These are phyloP conservation scores for Harpagoxenus sublaevis DNA, from an alignment of 2,888 invertebrate species.

Conservation along the genomic window DNA sequence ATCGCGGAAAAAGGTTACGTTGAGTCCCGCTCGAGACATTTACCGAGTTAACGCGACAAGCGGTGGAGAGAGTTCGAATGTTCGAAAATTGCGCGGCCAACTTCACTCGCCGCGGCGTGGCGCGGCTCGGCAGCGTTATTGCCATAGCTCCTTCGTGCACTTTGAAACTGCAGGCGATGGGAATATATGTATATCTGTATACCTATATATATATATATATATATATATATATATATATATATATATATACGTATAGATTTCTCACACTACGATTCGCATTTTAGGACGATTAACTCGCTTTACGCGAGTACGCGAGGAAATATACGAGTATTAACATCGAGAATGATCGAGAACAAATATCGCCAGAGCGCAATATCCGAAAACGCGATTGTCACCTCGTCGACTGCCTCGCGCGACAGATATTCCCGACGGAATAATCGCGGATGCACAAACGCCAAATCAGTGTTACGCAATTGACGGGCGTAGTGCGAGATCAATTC, in stretches of 20 bases:
- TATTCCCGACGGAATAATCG: neutral
- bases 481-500: neutral
- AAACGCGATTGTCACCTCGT: neutral
- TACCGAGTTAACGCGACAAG: conserved; percentile 3
- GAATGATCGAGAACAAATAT: neutral
- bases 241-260: neutral
- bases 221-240: neutral
- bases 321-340: neutral
- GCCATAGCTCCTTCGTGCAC: neutral
- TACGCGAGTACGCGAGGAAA: neutral
- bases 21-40: neutral
- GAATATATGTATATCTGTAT: too few relatives aligned
- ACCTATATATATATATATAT: neutral
- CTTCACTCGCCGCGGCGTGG: neutral
- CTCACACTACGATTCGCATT: neutral
- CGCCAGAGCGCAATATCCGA: neutral
- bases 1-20: neutral
- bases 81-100: conserved; percentile 5
- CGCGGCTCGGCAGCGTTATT: neutral
- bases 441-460: neutral
- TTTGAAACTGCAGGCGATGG: neutral
- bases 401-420: neutral
- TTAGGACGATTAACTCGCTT: neutral
- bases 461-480: neutral
- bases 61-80: too few relatives aligned